Conservation (phyloP, 2,797 vertebrate genomes). For the Anableps anableps region DNA sequence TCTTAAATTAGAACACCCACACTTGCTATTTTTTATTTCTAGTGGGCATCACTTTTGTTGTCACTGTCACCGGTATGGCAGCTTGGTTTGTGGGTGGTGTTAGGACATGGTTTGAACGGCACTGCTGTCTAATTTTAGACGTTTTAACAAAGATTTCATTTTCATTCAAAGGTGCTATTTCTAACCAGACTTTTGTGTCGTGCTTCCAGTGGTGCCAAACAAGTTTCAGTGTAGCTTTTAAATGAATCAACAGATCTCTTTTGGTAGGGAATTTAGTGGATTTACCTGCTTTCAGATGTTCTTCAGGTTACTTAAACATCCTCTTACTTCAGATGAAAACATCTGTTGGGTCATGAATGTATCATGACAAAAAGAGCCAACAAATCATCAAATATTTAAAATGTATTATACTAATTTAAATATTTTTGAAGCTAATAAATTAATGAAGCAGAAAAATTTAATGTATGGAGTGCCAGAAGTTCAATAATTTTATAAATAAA, state of each 20-base stretch:
- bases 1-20: conserved; percentile 27
- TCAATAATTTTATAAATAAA: neutral
- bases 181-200: neutral
- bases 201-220: neutral
- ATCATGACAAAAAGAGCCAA: neutral
- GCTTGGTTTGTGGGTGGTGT: conserved; percentile 12
- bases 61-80: neutral
- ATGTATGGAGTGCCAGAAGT: neutral
- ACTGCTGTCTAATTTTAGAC: neutral
- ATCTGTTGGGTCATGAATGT: neutral
- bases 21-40: neutral
- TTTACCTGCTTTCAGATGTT: neutral
- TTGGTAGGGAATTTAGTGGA: neutral
- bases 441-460: neutral
- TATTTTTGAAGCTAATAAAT: neutral
- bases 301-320: neutral
- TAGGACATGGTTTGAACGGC: neutral
- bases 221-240: neutral
- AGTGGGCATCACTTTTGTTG: conserved; percentile 13
- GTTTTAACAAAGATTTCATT: neutral
- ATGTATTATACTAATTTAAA: neutral
- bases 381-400: neutral
- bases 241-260: neutral
- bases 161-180: neutral
- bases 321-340: neutral